These are phyloP conservation scores for Pyrgilauda ruficollis DNA, from an alignment of 2,113 vertebrate genomes.

Conservation along the genomic window DNA sequence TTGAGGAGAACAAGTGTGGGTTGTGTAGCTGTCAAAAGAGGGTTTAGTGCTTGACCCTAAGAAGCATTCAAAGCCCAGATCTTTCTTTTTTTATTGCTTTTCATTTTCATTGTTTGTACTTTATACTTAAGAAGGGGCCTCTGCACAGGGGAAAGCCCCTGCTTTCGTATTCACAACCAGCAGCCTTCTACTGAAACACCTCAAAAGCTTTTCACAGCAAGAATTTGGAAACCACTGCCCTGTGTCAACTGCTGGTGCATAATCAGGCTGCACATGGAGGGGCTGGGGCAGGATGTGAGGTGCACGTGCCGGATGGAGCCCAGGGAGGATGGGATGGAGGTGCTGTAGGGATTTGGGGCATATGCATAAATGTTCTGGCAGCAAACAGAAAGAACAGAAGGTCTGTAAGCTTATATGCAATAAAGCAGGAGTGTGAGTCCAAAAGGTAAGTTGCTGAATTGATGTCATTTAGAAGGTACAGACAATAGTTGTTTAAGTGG, in stretches of 20 bases:
- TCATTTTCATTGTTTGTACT: conserved; percentile 76
- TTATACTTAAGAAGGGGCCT: conserved; percentile 65
- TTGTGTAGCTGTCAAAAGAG: conserved; percentile 77
- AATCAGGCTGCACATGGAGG: neutral
- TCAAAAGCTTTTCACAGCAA: neutral
- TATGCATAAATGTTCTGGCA: neutral
- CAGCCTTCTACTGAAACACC: conserved; percentile 23
- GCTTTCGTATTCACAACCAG: conserved; percentile 60
- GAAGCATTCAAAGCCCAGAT: conserved; percentile 77
- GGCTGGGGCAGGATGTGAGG: neutral
- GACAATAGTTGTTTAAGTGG: neutral
- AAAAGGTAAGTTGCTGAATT: neutral
- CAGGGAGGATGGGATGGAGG: neutral
- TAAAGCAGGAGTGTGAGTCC: neutral
- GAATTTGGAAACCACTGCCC: conserved; percentile 6
- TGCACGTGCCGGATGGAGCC: neutral
- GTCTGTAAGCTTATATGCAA: neutral
- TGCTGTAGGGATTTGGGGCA: neutral
- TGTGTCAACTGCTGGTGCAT: neutral
- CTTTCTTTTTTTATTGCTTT: conserved; percentile 71
- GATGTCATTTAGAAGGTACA: neutral
- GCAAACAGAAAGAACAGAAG: neutral
- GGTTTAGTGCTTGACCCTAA: conserved; percentile 77
- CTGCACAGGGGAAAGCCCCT: conserved; percentile 7
- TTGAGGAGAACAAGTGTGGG: conserved; percentile 79